Conservation (phyloP, 2,113 vertebrate species). For the Laterallus jamaicensis region DNA sequence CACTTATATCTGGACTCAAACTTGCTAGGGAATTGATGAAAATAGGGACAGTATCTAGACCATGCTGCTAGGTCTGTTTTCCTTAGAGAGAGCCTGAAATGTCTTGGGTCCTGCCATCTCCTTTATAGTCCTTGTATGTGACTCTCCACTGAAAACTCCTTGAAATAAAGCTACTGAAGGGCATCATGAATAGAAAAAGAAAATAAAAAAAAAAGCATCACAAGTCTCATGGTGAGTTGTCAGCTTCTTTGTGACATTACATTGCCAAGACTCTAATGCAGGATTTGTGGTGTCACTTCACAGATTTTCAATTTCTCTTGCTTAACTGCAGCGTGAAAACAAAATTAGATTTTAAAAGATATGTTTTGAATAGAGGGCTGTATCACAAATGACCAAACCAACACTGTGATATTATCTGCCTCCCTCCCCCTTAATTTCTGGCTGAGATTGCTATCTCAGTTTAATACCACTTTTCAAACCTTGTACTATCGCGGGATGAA, state of each 20-base stretch:
- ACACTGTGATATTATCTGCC: background rate
- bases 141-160: conserved; percentile 35
- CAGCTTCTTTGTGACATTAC: background rate
- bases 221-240: background rate
- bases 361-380: background rate
- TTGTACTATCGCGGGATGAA: background rate
- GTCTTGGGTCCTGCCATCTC: conserved; percentile 39
- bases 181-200: background rate
- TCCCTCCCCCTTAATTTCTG: background rate
- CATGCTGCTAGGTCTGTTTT: conserved; percentile 40
- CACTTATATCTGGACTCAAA: conserved; percentile 59
- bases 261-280: background rate
- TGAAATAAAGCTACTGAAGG: conserved; percentile 51
- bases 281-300: background rate
- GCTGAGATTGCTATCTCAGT: background rate
- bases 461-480: background rate
- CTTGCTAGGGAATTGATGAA: conserved; percentile 56
- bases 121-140: conserved; percentile 13
- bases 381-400: background rate
- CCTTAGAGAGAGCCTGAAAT: conserved; percentile 42
- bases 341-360: background rate
- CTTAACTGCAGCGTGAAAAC: background rate
- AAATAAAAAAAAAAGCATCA: background rate
- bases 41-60: conserved; percentile 64
- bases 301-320: background rate